These are phyloP conservation scores for Amblyteles armatorius DNA, from an alignment of 2,888 invertebrate species.

Conservation along the genomic window DNA sequence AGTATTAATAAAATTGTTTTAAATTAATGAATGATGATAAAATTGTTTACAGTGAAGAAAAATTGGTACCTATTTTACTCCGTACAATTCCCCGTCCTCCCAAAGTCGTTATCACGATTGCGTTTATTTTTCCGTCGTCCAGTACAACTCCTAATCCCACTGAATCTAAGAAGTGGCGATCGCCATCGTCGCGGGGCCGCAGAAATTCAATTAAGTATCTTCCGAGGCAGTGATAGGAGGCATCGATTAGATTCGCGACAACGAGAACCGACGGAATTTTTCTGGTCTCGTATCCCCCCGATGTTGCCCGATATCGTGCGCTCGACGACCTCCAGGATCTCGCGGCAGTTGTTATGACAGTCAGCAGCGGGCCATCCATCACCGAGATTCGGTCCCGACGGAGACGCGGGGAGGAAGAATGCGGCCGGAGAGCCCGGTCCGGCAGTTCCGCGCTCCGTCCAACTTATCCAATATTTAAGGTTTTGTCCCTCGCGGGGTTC, in stretches of 20 bases:
- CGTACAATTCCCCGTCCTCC: neutral
- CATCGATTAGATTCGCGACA: slow-evolving; percentile 61
- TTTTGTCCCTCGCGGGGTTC: slow-evolving; percentile 83
- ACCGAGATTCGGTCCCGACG: slow-evolving; percentile 83
- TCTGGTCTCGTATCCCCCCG: slow-evolving; percentile 1
- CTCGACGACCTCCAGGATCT: slow-evolving; percentile 57
- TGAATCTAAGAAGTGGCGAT: slow-evolving; percentile 17
- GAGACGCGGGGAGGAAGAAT: slow-evolving; percentile 67
- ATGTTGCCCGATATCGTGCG: slow-evolving; percentile 18
- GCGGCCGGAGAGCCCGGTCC: neutral
- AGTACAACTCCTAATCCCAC: neutral
- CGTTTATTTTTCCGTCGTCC: neutral
- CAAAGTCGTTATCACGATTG: neutral
- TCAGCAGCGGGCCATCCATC: slow-evolving; percentile 83
- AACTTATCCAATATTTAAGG: slow-evolving; percentile 85
- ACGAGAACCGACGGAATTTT: slow-evolving; percentile 34
- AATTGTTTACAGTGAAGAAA: too few species aligned
- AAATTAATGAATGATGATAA: too few species aligned
- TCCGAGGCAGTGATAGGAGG: slow-evolving; percentile 42
- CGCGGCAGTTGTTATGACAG: slow-evolving; percentile 83
- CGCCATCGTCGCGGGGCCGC: neutral
- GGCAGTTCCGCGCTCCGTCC: slow-evolving; percentile 75
- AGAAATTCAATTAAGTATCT: slow-evolving; percentile 58
- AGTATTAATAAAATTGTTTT: too few species aligned
- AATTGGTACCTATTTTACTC: too few species aligned